These are phyloP conservation scores for Sebastes diploproa DNA, from an alignment of 2,797 vertebrate genomes.

Conservation along the genomic window DNA sequence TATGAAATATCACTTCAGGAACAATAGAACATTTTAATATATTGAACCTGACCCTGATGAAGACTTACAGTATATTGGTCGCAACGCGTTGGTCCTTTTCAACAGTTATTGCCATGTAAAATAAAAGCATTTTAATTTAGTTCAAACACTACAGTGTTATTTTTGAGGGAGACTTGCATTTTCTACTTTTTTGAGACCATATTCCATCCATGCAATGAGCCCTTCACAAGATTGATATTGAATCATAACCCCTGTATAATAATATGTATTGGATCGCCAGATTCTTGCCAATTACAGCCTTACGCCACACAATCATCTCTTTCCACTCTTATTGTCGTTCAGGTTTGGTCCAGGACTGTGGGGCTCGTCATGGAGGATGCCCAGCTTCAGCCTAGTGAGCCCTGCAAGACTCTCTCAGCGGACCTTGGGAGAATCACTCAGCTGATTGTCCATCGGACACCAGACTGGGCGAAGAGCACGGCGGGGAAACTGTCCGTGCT, in stretches of 20 bases:
- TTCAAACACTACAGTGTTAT: too few relatives aligned
- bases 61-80: too few relatives aligned
- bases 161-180: too few relatives aligned
- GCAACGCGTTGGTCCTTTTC: too few relatives aligned
- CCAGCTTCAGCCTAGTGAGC: constrained; percentile 77
- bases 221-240: too few relatives aligned
- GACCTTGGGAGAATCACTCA: constrained; percentile 78
- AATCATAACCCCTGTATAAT: background rate
- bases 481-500: constrained; percentile 83
- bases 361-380: constrained; percentile 87
- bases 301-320: background rate
- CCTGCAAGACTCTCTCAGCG: constrained; percentile 29
- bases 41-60: too few relatives aligned
- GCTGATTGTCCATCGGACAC: constrained; percentile 85
- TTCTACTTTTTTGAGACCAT: too few relatives aligned
- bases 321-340: background rate
- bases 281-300: background rate
- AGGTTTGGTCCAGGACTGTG: constrained; percentile 85
- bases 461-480: constrained; percentile 87
- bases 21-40: too few relatives aligned
- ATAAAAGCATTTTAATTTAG: too few relatives aligned
- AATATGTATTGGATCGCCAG: background rate
- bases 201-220: too few relatives aligned
- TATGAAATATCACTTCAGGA: too few relatives aligned
- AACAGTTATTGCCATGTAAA: too few relatives aligned